Evolutionary conservation across 2,888 invertebrate genomes (phyloP).

Genomic region (Salticus scenicus): DNA sequence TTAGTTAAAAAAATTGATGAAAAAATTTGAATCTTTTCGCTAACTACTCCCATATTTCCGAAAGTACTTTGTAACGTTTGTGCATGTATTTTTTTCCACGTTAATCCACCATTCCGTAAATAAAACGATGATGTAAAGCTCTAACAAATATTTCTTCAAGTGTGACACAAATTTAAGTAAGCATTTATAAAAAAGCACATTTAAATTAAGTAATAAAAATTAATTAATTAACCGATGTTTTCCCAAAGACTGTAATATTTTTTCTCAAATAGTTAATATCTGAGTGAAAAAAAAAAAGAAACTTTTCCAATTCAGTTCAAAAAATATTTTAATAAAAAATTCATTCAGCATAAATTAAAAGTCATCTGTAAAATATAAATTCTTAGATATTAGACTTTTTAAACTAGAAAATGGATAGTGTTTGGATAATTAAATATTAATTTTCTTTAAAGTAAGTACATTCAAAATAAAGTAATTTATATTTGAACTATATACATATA

Average conservation of each 20-base stretch:
- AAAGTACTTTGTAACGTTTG: slow-evolving; percentile 43
- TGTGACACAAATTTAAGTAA: background rate
- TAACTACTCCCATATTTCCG: slow-evolving; percentile 17
- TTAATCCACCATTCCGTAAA: background rate
- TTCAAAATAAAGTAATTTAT: too few relatives aligned
- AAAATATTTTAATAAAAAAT: too few relatives aligned
- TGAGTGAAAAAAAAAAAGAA: too few relatives aligned
- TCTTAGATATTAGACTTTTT: too few relatives aligned
- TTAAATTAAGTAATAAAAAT: background rate
- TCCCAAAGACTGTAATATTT: background rate
- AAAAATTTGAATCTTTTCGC: slow-evolving; percentile 19
- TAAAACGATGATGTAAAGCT: background rate
- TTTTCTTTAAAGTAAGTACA: too few relatives aligned
- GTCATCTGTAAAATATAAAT: too few relatives aligned
- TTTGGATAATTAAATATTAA: too few relatives aligned
- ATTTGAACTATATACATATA: too few relatives aligned
- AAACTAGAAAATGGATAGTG: too few relatives aligned
- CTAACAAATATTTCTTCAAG: background rate
- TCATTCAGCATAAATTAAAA: too few relatives aligned
- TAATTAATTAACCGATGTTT: background rate
- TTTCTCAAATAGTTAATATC: background rate
- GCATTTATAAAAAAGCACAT: background rate
- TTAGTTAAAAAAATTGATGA: slow-evolving; percentile 32
- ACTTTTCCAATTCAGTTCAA: too few relatives aligned
- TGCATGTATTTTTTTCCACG: slow-evolving; percentile 40